Conservation (phyloP, 1,140 invertebrate genomes). For the Limonius californicus region DNA sequence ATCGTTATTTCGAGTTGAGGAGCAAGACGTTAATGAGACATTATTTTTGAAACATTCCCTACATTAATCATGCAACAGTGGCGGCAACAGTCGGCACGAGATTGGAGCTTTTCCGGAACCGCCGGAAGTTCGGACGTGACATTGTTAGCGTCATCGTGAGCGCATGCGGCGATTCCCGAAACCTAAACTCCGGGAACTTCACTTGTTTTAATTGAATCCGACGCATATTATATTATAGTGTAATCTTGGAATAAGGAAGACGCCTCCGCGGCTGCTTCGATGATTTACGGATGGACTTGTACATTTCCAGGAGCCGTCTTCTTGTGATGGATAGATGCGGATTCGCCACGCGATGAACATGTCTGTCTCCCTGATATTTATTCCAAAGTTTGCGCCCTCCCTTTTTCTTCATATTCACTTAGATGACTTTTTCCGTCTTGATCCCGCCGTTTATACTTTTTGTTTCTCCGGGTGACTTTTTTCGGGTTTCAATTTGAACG, state of each 20-base stretch:
- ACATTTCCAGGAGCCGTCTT: background rate
- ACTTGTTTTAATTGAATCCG: constrained; percentile 2
- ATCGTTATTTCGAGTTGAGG: constrained; percentile 30
- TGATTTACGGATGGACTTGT: constrained; percentile 13
- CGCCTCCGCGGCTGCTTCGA: background rate
- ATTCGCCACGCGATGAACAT: constrained; percentile 9
- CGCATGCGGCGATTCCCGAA: background rate
- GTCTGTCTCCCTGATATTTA: constrained; percentile 10
- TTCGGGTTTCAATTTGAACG: background rate
- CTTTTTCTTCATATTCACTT: constrained; percentile 11
- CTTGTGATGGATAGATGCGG: constrained; percentile 9
- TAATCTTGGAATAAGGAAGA: constrained; percentile 8
- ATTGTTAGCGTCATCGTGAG: constrained; percentile 9
- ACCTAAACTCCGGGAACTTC: background rate
- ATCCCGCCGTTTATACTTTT: constrained; percentile 5
- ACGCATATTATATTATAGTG: constrained; percentile 3
- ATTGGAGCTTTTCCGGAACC: constrained; percentile 11
- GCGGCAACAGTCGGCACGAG: constrained; percentile 6
- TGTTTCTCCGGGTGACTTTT: constrained; percentile 1
- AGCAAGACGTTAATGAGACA: constrained; percentile 41
- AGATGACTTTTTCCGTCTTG: constrained; percentile 8
- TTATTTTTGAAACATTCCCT: constrained; percentile 39
- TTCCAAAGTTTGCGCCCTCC: constrained; percentile 8
- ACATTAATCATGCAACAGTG: constrained; percentile 36
- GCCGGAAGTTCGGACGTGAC: constrained; percentile 17